Evolutionary conservation across 2,113 vertebrate genomes (phyloP).

Genomic region (Argyrosomus japonicus): DNA sequence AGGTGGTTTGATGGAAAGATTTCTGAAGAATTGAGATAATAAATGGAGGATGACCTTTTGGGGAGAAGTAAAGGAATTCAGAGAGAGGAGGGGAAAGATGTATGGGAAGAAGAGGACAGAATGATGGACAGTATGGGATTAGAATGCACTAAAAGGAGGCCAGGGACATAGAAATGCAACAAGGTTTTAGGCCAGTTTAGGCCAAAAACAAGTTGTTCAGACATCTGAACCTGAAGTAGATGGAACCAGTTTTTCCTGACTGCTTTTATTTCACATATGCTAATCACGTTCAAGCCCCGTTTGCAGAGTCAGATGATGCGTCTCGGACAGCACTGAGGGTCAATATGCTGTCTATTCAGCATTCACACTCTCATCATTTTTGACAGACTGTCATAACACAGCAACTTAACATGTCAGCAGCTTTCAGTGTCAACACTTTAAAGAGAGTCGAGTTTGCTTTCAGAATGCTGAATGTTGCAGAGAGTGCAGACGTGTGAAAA

Average conservation of each 20-base stretch:
- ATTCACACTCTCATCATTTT: conserved; percentile 27
- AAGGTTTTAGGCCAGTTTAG: not conserved
- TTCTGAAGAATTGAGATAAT: conserved; percentile 35
- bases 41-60: conserved; percentile 34
- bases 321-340: conserved; percentile 14
- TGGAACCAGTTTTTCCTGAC: no score
- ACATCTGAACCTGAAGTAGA: conserved; percentile 7
- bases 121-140: not conserved
- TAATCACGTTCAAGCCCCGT: conserved; percentile 18
- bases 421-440: conserved; percentile 14
- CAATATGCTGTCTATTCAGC: conserved; percentile 27
- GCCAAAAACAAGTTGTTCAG: conserved; percentile 12
- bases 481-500: not conserved
- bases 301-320: conserved; percentile 34
- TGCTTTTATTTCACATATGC: conserved; percentile 69
- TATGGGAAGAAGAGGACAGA: conserved; percentile 77
- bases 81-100: conserved; percentile 79
- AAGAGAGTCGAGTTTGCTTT: not conserved
- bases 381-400: conserved; percentile 52
- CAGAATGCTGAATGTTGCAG: not conserved
- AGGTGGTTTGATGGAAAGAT: conserved; percentile 2
- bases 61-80: not conserved
- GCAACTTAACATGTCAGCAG: conserved; percentile 38
- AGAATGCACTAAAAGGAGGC: not conserved
- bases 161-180: not conserved